Evolutionary conservation across 2,888 invertebrate species (phyloP).

Genomic region (Luperina testacea): DNA sequence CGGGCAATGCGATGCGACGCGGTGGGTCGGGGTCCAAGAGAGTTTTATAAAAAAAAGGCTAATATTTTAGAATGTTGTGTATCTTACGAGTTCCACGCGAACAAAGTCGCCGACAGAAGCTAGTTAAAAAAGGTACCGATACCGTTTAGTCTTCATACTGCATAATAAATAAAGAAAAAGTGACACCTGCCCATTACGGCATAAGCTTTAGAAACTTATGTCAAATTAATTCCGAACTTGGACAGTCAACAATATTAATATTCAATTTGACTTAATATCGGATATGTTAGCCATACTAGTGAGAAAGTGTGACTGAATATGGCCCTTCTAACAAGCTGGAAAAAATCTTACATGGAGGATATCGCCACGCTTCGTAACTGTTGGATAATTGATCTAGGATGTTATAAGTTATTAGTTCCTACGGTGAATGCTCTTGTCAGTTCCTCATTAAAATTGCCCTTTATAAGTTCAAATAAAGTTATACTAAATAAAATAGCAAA

Average conservation of each 20-base stretch:
- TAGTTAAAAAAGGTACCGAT: not conserved
- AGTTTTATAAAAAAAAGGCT: too few species aligned
- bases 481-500: not conserved
- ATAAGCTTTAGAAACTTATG: constrained; percentile 44
- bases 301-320: constrained; percentile 27
- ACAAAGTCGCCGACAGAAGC: too few species aligned
- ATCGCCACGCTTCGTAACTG: constrained; percentile 25
- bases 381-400: constrained; percentile 32
- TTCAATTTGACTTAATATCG: constrained; percentile 46
- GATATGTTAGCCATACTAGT: constrained; percentile 34
- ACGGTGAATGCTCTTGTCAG: constrained; percentile 11
- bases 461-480: not conserved
- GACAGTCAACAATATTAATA: constrained; percentile 48
- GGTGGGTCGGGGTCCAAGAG: too few species aligned
- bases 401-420: constrained; percentile 34
- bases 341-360: constrained; percentile 41
- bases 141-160: not conserved
- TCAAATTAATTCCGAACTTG: constrained; percentile 32
- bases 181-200: constrained; percentile 11
- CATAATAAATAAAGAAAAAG: constrained; percentile 41
- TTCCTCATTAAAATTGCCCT: constrained; percentile 25
- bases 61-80: too few species aligned
- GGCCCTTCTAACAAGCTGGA: constrained; percentile 16
- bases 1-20: too few species aligned
- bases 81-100: too few species aligned